A percentile compares a stretch with the other conserved stretches of the same genome.
Conservation (phyloP, 2,113 vertebrate genomes). For the Columba janthina region DNA sequence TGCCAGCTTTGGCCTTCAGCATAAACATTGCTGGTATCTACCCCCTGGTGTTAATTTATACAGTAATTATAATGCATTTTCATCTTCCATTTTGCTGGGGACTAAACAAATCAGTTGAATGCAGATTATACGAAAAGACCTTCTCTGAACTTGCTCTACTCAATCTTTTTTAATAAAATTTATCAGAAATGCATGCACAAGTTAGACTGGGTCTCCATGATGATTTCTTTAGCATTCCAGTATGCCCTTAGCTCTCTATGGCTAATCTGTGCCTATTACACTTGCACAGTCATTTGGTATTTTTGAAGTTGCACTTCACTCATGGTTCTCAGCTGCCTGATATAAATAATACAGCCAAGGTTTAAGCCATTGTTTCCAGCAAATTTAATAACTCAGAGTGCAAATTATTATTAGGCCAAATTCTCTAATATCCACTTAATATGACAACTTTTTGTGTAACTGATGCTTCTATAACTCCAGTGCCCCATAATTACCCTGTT, state of each 20-base stretch:
- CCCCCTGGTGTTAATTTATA: not conserved
- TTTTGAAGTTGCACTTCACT: not conserved
- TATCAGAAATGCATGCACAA: not conserved
- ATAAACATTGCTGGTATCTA: constrained; percentile 20
- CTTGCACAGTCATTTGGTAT: not conserved
- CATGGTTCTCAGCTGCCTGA: not conserved
- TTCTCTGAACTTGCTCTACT: not conserved
- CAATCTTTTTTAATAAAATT: not conserved
- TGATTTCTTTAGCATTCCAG: not conserved
- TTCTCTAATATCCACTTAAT: not conserved
- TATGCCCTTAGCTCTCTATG: not conserved
- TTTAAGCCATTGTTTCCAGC: not conserved
- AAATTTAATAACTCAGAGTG: not conserved
- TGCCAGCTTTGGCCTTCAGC: constrained; percentile 37
- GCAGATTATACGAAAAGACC: not conserved
- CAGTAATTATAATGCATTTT: constrained; percentile 21
- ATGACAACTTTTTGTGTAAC: not conserved
- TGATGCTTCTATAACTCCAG: not conserved
- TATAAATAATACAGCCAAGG: not conserved
- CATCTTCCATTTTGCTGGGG: not conserved
- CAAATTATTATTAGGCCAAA: not conserved
- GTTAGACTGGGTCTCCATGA: not conserved
- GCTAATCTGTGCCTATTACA: not conserved
- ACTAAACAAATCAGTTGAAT: constrained; percentile 7
- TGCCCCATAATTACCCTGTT: not conserved